Base-by-base conservation (phyloP, 2,888 invertebrate species). In the Agapostemon virescens region DNA sequence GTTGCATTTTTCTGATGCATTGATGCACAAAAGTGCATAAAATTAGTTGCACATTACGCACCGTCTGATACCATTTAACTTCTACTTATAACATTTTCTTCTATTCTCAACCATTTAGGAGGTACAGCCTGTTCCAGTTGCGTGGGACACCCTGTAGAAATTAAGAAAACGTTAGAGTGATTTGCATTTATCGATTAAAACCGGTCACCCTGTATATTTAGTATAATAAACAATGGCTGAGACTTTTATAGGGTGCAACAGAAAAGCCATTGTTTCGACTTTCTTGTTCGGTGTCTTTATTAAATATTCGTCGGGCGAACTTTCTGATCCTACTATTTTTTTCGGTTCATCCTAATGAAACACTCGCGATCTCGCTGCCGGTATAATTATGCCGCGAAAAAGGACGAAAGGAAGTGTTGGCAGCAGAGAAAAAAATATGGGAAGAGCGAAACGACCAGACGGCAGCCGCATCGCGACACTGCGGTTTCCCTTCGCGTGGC, bases 401-500 rank as follows among this genome's bases (percentile, higher is more conserved):
- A 69, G 26, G 4, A 42, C 2, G 17, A 20, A 55, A 17, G 7
- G 15, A 17, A 20, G 40, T 30, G 9, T 15, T 23, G 15, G 17
- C 0, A 1, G 20, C 5, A n/a, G 63, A 45, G 3, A 13, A 15
- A n/a, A 42, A 66, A 26, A 23, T 55, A n/a, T 7, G 7, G 9
- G 26, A 64, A 45, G 17, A 42, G 13, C 6, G 68, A 58, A 66
- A 15, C 42, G 23, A 17, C 55, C 26, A 26, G 23, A 5, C 38
- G 5, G 63, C 17, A 68, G 23, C 68, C n/a, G 40, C 36, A 45
- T 23, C 17, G 26, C 71, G 52, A 70, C 55, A 30, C 15, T 70
- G 83, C 75, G 83, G 79, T 83, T 79, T 52, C 68, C 55, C 73
- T 42, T 26, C 17, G 23, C 70, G 63, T 7, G 61, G n/a, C 30